Evolutionary conservation across 2,888 invertebrate species (phyloP), one percentile per base, ranked within the genome.

Genomic region (Aspidiotus rigidus): DNA sequence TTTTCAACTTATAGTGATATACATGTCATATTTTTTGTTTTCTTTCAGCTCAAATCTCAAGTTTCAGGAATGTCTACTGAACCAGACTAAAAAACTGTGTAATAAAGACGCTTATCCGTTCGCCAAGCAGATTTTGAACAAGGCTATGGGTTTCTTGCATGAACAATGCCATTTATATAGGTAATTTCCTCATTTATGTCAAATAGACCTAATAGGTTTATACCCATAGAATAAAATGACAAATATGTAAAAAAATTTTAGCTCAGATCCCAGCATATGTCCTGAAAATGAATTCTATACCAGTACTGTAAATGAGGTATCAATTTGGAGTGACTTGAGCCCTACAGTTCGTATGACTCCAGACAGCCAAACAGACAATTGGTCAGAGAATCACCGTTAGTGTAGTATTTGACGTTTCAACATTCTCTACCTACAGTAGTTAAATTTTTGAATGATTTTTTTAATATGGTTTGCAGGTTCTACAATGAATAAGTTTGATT

Each of bases 101-200:
- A 83, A 83, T 72, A 76, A 78, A 15, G 79, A 81, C n/a, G 83
- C 83, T 0, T 78, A 79, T 1, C 78, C 77, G 73, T 84, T 83
- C 74, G 80, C 84, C 0, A 76, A 77, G 8, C 82, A 83, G 74
- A 81, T 83, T 64, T 78, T 84, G 55, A 83, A 83, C 73, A 83
- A 83, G 73, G 83, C 84, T 1, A 75, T 84, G 57, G 82, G 81
- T 72, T 84, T 84, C 74, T 77, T 84, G 6, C 81, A 82, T 70
- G 83, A 83, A 73, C 83, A 84, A 74, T 84, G 84, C 75, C 77
- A 79, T 62, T 82, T 83, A 74, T 83, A 83, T 75, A 81, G 82
- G 84, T 84, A 76, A 81, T 80, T 77, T 57, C 42, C 61, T 39
- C 39, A 41, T 15, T 61, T 3, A 13, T 41, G 3, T 15, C 61